phyloP scores from a whole-genome alignment of 2,113 vertebrate species.

The Aptenodytes patagonicus region DNA sequence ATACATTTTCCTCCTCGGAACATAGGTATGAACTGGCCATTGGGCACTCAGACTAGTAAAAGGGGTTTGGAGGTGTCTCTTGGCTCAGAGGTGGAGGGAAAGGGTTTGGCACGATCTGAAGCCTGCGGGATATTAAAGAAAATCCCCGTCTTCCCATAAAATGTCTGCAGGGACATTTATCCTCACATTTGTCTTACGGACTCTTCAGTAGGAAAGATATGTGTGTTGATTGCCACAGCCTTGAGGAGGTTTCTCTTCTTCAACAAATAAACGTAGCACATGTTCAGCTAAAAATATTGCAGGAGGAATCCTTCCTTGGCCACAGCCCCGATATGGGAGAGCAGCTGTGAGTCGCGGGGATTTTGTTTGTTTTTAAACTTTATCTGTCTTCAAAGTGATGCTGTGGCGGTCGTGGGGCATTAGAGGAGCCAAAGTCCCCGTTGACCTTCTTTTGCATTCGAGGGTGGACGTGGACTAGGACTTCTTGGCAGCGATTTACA shows the following conservation, averaged over 20 bases:
- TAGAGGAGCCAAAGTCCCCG: neutral
- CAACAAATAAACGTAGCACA: neutral
- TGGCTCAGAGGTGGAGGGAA: neutral
- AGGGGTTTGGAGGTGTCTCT: neutral
- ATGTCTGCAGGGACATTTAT: neutral
- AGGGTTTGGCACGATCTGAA: neutral
- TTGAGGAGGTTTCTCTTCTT: constrained; percentile 28
- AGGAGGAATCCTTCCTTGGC: constrained; percentile 54
- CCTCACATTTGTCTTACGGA: neutral
- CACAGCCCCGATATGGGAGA: neutral
- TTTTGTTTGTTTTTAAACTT: constrained; percentile 46
- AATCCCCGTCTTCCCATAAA: neutral
- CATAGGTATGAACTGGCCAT: neutral
- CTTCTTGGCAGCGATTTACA: neutral
- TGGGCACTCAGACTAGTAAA: neutral
- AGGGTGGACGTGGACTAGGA: neutral
- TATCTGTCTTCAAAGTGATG: constrained; percentile 22
- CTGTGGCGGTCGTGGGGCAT: fast-evolving
- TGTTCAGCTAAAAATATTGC: constrained; percentile 56
- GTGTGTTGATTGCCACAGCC: neutral
- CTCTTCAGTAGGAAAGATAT: neutral
- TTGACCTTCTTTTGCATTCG: neutral
- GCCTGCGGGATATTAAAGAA: neutral
- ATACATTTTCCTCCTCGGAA: neutral
- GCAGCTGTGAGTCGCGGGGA: neutral